phyloP scores from a whole-genome alignment of 2,797 vertebrate genomes.

The Chiloscyllium punctatum region DNA sequence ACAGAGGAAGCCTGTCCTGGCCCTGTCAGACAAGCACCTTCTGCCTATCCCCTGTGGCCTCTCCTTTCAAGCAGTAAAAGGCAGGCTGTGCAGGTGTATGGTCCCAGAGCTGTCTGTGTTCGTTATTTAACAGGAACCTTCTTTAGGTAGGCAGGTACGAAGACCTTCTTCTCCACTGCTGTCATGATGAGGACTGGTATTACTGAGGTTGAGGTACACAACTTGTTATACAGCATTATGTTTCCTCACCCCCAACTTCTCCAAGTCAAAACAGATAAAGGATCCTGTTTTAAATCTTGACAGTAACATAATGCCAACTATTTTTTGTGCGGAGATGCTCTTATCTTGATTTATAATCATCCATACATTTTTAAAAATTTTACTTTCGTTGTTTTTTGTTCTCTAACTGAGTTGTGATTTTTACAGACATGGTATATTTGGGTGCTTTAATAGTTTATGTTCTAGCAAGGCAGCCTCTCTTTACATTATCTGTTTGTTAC shows the following conservation, averaged over 20 bases:
- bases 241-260: constrained; percentile 44
- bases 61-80: constrained; percentile 58
- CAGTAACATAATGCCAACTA: neutral
- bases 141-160: constrained; percentile 79
- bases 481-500: neutral
- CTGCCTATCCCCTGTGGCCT: constrained; percentile 67
- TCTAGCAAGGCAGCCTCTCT: neutral
- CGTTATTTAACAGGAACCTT: constrained; percentile 85
- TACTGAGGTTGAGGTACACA: constrained; percentile 51
- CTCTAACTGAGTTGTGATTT: neutral
- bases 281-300: neutral
- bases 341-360: neutral
- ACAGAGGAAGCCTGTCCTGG: constrained; percentile 75
- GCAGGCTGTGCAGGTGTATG: constrained; percentile 67
- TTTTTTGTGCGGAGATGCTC: neutral
- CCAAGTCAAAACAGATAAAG: neutral
- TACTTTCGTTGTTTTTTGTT: neutral
- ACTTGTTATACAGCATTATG: constrained; percentile 52
- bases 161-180: constrained; percentile 79
- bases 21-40: constrained; percentile 70
- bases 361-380: neutral
- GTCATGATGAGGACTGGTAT: constrained; percentile 75
- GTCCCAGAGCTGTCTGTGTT: constrained; percentile 93
- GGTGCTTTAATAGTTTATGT: neutral
- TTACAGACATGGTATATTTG: neutral